Evolutionary conservation across 2,888 invertebrate genomes (phyloP).

Genomic region (Meloe dianella): DNA sequence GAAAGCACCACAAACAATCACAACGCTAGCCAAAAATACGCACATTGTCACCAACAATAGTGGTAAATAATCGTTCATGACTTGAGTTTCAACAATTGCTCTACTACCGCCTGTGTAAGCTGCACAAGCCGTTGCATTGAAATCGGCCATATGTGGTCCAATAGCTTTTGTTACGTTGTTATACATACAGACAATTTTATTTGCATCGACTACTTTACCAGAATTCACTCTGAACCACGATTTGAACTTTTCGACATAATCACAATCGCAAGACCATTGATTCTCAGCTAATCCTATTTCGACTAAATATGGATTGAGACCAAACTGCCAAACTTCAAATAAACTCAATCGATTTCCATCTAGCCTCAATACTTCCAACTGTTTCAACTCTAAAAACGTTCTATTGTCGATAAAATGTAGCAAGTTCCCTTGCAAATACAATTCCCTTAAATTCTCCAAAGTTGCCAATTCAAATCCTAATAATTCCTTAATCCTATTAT

Average conservation of each 20-base stretch:
- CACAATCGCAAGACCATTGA: constrained; percentile 85
- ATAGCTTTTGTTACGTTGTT: constrained; percentile 74
- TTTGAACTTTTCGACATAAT: constrained; percentile 79
- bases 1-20: constrained; percentile 77
- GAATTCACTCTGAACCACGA: constrained; percentile 80
- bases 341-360: constrained; percentile 75
- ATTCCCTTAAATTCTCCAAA: constrained; percentile 80
- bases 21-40: constrained; percentile 77
- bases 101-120: constrained; percentile 75
- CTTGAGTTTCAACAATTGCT: constrained; percentile 74
- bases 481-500: constrained; percentile 80
- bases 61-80: constrained; percentile 83
- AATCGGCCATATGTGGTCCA: constrained; percentile 75
- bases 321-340: constrained; percentile 77
- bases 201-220: constrained; percentile 81
- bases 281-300: constrained; percentile 75
- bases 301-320: constrained; percentile 77
- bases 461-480: constrained; percentile 76
- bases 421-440: constrained; percentile 86
- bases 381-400: constrained; percentile 72
- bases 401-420: constrained; percentile 76
- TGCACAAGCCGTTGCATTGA: constrained; percentile 80
- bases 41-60: constrained; percentile 78
- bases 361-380: constrained; percentile 70
- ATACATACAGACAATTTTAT: constrained; percentile 76